Conservation (phyloP, 2,888 invertebrate genomes). For the Phengaris arion region DNA sequence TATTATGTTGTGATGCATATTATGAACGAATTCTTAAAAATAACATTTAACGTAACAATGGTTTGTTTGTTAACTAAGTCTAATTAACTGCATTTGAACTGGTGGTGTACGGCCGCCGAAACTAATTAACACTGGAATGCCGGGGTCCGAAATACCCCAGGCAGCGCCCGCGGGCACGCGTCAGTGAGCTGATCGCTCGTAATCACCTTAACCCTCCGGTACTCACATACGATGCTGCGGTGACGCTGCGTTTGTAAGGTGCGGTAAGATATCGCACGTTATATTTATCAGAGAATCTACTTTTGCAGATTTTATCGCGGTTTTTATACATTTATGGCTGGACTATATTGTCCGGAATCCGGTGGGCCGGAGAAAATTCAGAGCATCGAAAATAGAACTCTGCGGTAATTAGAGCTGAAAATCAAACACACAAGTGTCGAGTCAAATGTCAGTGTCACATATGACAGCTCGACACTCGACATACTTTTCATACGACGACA, state of each 20-base stretch:
- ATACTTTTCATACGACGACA: no score
- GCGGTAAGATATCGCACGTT: background rate
- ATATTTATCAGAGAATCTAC: no score
- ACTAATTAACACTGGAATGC: slow-evolving; percentile 79
- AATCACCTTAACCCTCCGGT: slow-evolving; percentile 67
- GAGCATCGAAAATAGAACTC: no score
- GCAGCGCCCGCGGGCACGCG: slow-evolving; percentile 64
- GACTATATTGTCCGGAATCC: no score
- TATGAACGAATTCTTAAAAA: background rate
- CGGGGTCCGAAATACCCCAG: slow-evolving; percentile 46
- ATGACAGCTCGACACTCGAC: no score
- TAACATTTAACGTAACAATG: background rate
- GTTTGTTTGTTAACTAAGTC: slow-evolving; percentile 13
- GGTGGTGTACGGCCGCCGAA: slow-evolving; percentile 62
- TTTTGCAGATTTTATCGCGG: no score
- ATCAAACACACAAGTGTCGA: no score
- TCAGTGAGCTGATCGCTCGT: slow-evolving; percentile 53
- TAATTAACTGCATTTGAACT: slow-evolving; percentile 59
- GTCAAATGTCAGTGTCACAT: no score
- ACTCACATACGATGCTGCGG: slow-evolving; percentile 37
- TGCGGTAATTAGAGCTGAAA: no score
- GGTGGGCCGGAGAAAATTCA: no score
- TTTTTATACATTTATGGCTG: no score
- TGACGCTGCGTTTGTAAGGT: background rate
- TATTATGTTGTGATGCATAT: background rate